Conservation (phyloP, 2,113 vertebrate species). For the Protomyctophum bolini region DNA sequence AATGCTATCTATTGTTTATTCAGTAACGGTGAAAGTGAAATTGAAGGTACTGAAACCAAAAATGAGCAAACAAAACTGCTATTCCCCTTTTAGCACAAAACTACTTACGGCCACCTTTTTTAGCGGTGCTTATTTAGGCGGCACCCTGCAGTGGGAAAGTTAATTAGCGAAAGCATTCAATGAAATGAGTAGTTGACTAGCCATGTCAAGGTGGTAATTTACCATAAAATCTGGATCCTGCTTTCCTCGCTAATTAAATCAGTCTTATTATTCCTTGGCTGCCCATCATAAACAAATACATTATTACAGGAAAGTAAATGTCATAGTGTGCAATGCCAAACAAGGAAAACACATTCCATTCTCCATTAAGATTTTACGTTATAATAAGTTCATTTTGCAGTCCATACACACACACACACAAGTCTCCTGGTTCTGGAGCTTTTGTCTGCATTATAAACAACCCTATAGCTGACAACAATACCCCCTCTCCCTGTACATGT, state of each 20-base stretch:
- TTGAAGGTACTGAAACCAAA: too few relatives aligned
- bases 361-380: not conserved
- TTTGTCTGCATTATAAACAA: conserved; percentile 1
- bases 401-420: too few relatives aligned
- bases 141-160: not conserved
- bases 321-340: too few relatives aligned
- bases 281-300: not conserved
- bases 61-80: too few relatives aligned
- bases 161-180: not conserved
- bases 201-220: not conserved
- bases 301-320: too few relatives aligned
- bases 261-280: not conserved
- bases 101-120: not conserved
- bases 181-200: not conserved
- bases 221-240: not conserved
- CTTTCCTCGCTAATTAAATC: not conserved
- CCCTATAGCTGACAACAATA: not conserved
- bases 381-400: not conserved
- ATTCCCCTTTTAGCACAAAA: too few relatives aligned
- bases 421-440: not conserved
- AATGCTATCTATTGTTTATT: too few relatives aligned
- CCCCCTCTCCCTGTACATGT: not conserved
- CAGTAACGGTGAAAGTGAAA: too few relatives aligned
- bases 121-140: not conserved
- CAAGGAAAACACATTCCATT: not conserved